phyloP scores from a whole-genome alignment of 2,113 vertebrate genomes.

The Pelobates fuscus region DNA sequence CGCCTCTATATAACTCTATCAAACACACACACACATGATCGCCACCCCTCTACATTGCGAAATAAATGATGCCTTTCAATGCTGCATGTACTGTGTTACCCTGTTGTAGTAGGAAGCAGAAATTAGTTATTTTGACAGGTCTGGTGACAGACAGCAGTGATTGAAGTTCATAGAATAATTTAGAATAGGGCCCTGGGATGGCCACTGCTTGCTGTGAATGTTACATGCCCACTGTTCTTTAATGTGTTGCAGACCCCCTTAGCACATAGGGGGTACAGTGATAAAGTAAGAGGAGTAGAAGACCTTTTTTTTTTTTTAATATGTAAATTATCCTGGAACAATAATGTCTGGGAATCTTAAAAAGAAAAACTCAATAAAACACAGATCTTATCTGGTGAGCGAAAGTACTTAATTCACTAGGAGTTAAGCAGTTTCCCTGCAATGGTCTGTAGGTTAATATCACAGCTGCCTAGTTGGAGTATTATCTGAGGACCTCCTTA shows the following conservation, averaged over 20 bases:
- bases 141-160: conserved; percentile 39
- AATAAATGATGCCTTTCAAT: neutral
- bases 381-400: conserved; percentile 57
- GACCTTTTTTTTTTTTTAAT: conserved; percentile 27
- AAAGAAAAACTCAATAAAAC: conserved; percentile 47
- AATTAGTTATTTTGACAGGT: conserved; percentile 36
- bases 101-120: conserved; percentile 11
- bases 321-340: conserved; percentile 50
- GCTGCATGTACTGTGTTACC: neutral
- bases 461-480: conserved; percentile 88
- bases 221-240: conserved; percentile 23
- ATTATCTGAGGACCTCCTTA: conserved; percentile 84
- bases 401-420: conserved; percentile 65
- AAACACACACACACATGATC: neutral
- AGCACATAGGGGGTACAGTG: conserved; percentile 28
- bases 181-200: neutral
- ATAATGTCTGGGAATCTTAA: conserved; percentile 53
- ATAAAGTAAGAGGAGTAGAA: conserved; percentile 50
- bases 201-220: conserved; percentile 7
- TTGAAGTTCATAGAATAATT: conserved; percentile 20
- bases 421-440: conserved; percentile 74
- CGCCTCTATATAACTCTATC: neutral
- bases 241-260: conserved; percentile 9
- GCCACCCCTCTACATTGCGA: neutral
- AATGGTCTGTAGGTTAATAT: conserved; percentile 87